Percentiles rank a stretch among this genome's conserved stretches.
These are phyloP conservation scores for Mechanitis mazaeus DNA, from an alignment of 2,888 invertebrate genomes.

Conservation along the genomic window DNA sequence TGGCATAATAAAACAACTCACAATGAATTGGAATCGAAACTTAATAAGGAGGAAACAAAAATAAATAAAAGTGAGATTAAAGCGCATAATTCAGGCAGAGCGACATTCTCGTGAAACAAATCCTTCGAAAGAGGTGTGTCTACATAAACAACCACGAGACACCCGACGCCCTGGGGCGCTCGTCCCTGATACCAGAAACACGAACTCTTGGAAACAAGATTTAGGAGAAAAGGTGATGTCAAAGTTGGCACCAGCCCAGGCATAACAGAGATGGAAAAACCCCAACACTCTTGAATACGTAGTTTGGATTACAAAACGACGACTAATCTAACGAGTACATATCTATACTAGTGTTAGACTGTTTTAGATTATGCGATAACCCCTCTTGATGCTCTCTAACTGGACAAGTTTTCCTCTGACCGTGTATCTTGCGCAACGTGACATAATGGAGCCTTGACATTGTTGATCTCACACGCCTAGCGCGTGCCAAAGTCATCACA, in stretches of 20 bases:
- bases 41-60: slow-evolving; percentile 41
- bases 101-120: slow-evolving; percentile 49
- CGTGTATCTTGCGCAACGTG: slow-evolving; percentile 44
- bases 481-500: slow-evolving; percentile 48
- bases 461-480: slow-evolving; percentile 56
- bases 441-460: slow-evolving; percentile 64
- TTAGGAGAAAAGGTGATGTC: slow-evolving; percentile 20
- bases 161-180: slow-evolving; percentile 55
- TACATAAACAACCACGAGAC: slow-evolving; percentile 53
- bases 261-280: slow-evolving; percentile 11
- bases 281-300: slow-evolving; percentile 2
- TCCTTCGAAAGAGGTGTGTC: slow-evolving; percentile 45
- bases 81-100: slow-evolving; percentile 48
- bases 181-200: slow-evolving; percentile 42
- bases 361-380: slow-evolving; percentile 4
- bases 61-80: slow-evolving; percentile 43
- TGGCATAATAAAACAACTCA: slow-evolving; percentile 31
- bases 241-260: slow-evolving; percentile 21
- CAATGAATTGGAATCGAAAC: slow-evolving; percentile 32
- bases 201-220: slow-evolving; percentile 30
- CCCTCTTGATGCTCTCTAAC: slow-evolving; percentile 20
- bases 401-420: slow-evolving; percentile 28
- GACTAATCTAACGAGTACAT: slow-evolving; percentile 4
- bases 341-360: background rate
- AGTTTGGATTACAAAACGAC: slow-evolving; percentile 7